Evolutionary conservation across 2,113 vertebrate species (phyloP), one percentile per base, ranked within the genome.

Genomic region (Orthonyx spaldingii): DNA sequence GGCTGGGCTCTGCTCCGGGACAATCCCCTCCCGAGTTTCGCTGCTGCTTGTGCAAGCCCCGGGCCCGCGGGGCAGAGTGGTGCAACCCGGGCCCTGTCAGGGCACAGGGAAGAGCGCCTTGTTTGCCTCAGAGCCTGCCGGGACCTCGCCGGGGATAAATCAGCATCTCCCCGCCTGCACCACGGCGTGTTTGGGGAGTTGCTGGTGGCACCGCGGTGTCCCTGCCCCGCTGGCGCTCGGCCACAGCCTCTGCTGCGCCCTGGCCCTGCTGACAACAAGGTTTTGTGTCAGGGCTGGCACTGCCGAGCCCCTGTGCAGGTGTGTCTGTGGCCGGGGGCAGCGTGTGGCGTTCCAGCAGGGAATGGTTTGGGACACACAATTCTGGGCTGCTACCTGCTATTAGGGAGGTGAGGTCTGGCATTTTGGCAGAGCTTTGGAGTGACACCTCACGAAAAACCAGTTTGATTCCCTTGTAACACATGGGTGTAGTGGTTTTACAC

Each of bases 401-500:
- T 66, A 81, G 87, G 50, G 5, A 94, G 94, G 83, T 65, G 93
- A 96, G 89, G 74, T 7, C 95, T 55, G 89, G 93, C 60, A 0
- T 84, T 60, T 49, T 82, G 93, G 93, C 91, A 49, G 47, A 4
- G 47, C 64, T 53, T 16, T 11, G 69, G 19, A 37, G 16, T 60
- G 94, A 88, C 79, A 16, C 56, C 86, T 57, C 75, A 10, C 3
- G 92, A 94, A 97, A 97, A 97, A 96, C 94, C 96, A 85, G 95
- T 97, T 93, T 35, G 93, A n/a, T 97, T 79, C 90, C 92, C 94
- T 95, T 14, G 55, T 92, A 89, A 94, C 52, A 60, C 12, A 75
- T 93, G 95, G 92, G 95, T 92, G 94, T 93, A 89, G 93, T 96
- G 94, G 80, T 81, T 95, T 92, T 90, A 91, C 97, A 78, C 81